phyloP scores from a whole-genome alignment of 2,797 vertebrate species.

The Acestrorhynchus altus region DNA sequence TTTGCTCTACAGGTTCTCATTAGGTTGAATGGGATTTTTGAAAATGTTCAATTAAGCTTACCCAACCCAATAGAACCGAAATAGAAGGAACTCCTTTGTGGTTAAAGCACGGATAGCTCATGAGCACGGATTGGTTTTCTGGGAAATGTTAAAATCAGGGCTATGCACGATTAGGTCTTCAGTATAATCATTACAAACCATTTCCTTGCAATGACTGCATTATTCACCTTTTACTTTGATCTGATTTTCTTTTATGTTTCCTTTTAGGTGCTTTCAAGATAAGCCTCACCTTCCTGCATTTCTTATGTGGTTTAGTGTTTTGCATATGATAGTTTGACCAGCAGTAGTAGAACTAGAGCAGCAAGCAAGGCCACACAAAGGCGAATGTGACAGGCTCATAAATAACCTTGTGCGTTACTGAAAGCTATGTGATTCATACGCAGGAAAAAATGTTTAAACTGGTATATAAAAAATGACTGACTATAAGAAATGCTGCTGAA shows the following conservation, averaged over 20 bases:
- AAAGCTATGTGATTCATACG: neutral
- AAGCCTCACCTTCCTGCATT: neutral
- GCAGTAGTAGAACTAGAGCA: neutral
- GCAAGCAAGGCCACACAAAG: neutral
- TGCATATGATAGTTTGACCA: neutral
- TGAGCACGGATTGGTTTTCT: too few species aligned
- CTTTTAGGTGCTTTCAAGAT: neutral
- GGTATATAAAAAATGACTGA: neutral
- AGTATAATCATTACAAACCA: neutral
- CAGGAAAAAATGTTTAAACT: neutral
- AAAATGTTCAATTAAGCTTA: too few species aligned
- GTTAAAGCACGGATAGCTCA: too few species aligned
- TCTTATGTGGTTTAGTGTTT: neutral
- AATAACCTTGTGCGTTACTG: neutral
- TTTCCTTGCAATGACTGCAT: neutral
- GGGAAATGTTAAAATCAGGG: too few species aligned
- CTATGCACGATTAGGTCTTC: neutral
- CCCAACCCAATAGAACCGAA: too few species aligned
- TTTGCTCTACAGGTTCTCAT: too few species aligned
- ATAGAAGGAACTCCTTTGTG: too few species aligned
- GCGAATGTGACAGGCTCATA: neutral
- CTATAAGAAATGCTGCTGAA: neutral
- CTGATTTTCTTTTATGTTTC: neutral
- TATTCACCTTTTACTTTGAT: neutral
- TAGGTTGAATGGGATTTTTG: too few species aligned